These are phyloP conservation scores for Rhodeus uyekii DNA, from an alignment of 2,797 vertebrate genomes.

Conservation along the genomic window DNA sequence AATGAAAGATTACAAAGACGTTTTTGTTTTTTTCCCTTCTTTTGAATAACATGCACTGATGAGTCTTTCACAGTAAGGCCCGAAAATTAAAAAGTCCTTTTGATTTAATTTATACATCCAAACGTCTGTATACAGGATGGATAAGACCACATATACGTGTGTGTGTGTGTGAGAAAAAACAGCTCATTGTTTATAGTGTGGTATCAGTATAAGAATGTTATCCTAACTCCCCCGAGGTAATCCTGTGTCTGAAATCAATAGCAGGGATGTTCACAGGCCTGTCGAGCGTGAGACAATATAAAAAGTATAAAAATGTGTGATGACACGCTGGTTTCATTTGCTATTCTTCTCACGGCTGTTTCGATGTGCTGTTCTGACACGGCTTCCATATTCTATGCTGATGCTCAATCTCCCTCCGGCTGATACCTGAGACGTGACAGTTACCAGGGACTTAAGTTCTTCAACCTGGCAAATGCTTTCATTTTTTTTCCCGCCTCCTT, in stretches of 20 bases:
- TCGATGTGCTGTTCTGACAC: slow-evolving; percentile 54
- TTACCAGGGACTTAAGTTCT: slow-evolving; percentile 58
- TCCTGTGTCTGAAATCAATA: neutral
- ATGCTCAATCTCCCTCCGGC: slow-evolving; percentile 71
- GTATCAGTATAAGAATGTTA: neutral
- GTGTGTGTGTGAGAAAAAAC: too few species aligned
- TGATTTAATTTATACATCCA: neutral
- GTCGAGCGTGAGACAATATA: neutral
- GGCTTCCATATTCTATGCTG: slow-evolving; percentile 74
- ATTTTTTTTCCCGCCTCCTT: slow-evolving; percentile 57
- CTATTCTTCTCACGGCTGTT: slow-evolving; percentile 53
- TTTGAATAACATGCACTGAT: neutral
- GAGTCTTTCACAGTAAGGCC: neutral
- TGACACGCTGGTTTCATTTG: slow-evolving; percentile 26
- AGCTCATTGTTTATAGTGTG: neutral
- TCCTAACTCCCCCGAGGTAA: neutral
- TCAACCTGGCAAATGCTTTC: slow-evolving; percentile 51
- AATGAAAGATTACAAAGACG: neutral
- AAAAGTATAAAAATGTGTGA: neutral
- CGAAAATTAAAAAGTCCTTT: neutral
- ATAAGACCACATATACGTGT: too few species aligned
- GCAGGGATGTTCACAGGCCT: neutral
- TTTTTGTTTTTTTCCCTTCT: neutral
- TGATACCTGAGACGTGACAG: slow-evolving; percentile 75
- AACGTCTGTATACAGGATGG: too few species aligned